phyloP scores from a whole-genome alignment of 2,113 vertebrate species.

The Castor canadensis region DNA sequence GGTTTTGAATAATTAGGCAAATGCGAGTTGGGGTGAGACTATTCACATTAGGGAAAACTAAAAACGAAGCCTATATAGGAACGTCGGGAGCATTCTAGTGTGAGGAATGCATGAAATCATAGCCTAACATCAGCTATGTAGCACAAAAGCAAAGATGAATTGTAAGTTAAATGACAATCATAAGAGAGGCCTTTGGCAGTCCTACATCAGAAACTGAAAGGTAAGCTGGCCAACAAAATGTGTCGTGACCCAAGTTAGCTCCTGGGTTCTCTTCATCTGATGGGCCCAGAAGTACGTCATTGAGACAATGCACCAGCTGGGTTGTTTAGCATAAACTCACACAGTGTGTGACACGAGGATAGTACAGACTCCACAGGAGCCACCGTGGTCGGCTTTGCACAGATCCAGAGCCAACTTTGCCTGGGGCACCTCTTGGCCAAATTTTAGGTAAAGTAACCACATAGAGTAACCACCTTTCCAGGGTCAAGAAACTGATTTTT shows the following conservation, averaged over 20 bases:
- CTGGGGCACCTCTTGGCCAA: too few species aligned
- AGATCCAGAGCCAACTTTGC: too few species aligned
- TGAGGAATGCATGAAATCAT: not conserved
- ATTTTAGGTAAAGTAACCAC: too few species aligned
- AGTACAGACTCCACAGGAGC: too few species aligned
- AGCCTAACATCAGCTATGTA: too few species aligned
- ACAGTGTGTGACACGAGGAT: too few species aligned
- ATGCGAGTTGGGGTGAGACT: not conserved
- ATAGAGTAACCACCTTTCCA: fast-evolving
- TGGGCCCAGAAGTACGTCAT: not conserved
- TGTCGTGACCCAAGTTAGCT: too few species aligned
- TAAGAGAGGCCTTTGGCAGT: not conserved
- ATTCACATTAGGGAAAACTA: not conserved
- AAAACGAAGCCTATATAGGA: not conserved
- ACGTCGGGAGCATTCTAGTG: not conserved
- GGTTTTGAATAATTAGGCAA: not conserved
- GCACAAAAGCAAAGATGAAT: not conserved
- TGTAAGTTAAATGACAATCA: not conserved
- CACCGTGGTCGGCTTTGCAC: too few species aligned
- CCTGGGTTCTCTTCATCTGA: not conserved
- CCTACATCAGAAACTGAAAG: not conserved
- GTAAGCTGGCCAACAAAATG: not conserved
- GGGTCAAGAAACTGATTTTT: too few species aligned
- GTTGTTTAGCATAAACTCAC: not conserved
- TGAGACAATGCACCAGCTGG: fast-evolving